Evolutionary conservation across 2,113 vertebrate genomes (phyloP).

Genomic region (Oryzias woworae): DNA sequence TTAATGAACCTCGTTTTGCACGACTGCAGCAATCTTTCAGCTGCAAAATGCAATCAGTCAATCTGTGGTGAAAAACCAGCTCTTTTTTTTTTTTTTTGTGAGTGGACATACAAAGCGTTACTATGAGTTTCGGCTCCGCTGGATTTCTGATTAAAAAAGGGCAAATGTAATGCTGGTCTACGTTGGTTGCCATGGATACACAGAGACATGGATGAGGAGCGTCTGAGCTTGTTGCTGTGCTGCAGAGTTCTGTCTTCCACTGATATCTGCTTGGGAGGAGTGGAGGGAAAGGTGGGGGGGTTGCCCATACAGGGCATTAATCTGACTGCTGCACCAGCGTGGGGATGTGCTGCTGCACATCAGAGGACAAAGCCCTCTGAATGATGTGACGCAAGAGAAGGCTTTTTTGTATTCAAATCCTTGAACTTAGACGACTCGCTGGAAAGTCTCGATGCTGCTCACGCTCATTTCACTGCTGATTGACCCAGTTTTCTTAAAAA

Average conservation of each 20-base stretch:
- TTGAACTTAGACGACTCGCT: constrained; percentile 31
- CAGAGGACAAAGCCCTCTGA: constrained; percentile 16
- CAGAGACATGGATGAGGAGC: constrained; percentile 41
- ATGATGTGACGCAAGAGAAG: not conserved
- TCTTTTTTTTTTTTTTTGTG: not conserved
- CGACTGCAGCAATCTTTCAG: not conserved
- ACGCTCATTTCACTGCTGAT: constrained; percentile 37
- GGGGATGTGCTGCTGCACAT: constrained; percentile 52
- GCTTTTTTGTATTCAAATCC: constrained; percentile 25
- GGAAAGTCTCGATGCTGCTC: constrained; percentile 27
- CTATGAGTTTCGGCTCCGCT: constrained; percentile 22
- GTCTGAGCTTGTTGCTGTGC: constrained; percentile 39
- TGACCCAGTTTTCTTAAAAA: constrained; percentile 60
- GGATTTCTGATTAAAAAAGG: constrained; percentile 41
- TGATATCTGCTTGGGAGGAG: constrained; percentile 51
- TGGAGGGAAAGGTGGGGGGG: not conserved
- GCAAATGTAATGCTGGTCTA: constrained; percentile 41
- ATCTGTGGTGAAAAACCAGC: not conserved
- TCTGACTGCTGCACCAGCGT: constrained; percentile 28
- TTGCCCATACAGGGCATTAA: constrained; percentile 49
- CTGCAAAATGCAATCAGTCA: too few relatives aligned
- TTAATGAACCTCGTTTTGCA: not conserved
- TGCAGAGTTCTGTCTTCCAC: constrained; percentile 61
- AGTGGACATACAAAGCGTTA: not conserved
- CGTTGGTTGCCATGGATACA: constrained; percentile 69